Evolutionary conservation across 2,888 invertebrate species (phyloP).

Genomic region (Oscheius onirici): DNA sequence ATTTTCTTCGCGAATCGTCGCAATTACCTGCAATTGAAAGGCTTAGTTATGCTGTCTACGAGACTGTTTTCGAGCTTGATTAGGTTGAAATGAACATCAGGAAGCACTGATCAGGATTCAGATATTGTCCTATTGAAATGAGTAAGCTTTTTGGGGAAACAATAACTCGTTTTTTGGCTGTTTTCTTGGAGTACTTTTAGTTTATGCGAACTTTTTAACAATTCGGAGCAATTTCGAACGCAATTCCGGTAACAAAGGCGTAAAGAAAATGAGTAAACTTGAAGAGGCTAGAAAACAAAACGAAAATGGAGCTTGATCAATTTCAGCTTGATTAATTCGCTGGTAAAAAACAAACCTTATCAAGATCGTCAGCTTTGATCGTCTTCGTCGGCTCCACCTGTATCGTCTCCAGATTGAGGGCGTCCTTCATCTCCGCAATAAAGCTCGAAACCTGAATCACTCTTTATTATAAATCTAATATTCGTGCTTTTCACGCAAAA

Average conservation of each 20-base stretch:
- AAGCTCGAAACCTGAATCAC: slow-evolving; percentile 58
- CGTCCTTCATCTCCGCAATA: slow-evolving; percentile 58
- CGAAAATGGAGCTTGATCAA: too few relatives aligned
- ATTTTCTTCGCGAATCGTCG: slow-evolving; percentile 56
- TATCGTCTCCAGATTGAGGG: slow-evolving; percentile 50
- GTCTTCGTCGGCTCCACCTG: slow-evolving; percentile 17
- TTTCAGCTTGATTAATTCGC: too few relatives aligned
- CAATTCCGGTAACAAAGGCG: too few relatives aligned
- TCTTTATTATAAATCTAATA: background rate
- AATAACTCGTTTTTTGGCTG: too few relatives aligned
- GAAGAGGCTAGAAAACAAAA: too few relatives aligned
- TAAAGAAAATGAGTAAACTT: background rate
- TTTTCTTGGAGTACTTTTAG: too few relatives aligned
- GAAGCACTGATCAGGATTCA: too few relatives aligned
- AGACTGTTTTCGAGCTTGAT: background rate
- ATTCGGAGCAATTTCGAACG: too few relatives aligned
- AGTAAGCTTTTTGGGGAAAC: too few relatives aligned
- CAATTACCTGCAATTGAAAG: slow-evolving; percentile 39
- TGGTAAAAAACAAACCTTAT: slow-evolving; percentile 36
- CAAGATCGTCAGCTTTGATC: slow-evolving; percentile 41
- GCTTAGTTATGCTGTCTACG: background rate
- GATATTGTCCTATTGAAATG: too few relatives aligned
- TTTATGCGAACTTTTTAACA: too few relatives aligned
- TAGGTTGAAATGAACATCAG: background rate
- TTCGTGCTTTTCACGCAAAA: background rate